Evolutionary conservation across 92 coral and sea anemone genomes (phyloP).

Genomic region (Umimayanthus chanpuru): DNA sequence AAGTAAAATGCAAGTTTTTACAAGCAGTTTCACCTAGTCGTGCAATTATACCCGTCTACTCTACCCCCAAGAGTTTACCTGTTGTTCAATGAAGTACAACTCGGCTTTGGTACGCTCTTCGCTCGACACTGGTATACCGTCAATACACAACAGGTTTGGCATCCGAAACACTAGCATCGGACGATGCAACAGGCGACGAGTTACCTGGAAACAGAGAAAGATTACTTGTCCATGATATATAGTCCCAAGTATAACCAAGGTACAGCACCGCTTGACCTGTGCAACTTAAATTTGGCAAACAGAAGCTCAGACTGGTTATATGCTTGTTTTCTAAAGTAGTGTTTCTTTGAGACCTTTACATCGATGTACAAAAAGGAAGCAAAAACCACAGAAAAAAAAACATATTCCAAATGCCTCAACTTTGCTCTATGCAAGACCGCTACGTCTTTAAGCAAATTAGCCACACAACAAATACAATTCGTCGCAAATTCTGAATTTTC

Average conservation of each 20-base stretch:
- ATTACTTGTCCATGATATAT: no score
- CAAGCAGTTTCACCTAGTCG: not conserved
- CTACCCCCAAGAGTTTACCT: conserved; percentile 52
- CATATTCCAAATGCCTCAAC: no score
- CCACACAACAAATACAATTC: no score
- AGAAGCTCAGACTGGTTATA: not conserved
- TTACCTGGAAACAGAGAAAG: conserved; percentile 59
- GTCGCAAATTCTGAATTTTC: no score
- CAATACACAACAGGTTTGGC: conserved; percentile 92
- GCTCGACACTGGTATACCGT: conserved; percentile 95
- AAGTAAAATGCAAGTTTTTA: no score
- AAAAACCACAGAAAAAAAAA: no score
- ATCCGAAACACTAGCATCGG: conserved; percentile 88
- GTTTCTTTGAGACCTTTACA: no score
- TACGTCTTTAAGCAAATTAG: no score
- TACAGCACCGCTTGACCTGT: not conserved
- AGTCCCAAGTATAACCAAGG: not conserved
- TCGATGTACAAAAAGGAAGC: no score
- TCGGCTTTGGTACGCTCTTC: conserved; percentile 96
- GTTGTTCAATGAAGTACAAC: conserved; percentile 87
- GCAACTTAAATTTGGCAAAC: not conserved
- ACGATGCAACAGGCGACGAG: conserved; percentile 94
- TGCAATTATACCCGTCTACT: not conserved
- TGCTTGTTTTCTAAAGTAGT: no score
- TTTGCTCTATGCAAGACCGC: no score